These are phyloP conservation scores for Trialeurodes vaporariorum DNA, from an alignment of 1,140 invertebrate species.

Conservation along the genomic window DNA sequence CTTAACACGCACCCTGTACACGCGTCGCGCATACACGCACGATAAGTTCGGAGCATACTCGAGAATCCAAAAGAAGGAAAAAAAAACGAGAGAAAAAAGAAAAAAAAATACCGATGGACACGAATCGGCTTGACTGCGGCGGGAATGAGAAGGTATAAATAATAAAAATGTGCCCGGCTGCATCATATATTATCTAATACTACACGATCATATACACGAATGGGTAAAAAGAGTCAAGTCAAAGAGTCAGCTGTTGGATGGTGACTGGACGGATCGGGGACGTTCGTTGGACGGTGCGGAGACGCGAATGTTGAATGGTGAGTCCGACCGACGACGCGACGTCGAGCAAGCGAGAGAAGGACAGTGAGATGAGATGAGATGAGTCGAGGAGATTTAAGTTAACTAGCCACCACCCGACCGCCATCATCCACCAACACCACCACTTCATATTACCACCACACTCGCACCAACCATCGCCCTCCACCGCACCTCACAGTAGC, in stretches of 20 bases:
- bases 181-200: conserved; percentile 1
- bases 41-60: background rate
- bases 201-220: too few species aligned
- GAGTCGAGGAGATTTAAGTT: background rate
- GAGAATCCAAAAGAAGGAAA: background rate
- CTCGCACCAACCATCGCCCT: too few species aligned
- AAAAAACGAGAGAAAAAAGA: background rate
- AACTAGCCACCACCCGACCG: too few species aligned
- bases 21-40: background rate
- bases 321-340: too few species aligned
- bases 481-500: too few species aligned
- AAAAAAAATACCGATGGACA: background rate
- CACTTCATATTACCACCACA: too few species aligned
- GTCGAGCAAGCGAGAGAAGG: background rate
- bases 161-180: background rate
- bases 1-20: too few species aligned
- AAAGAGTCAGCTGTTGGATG: background rate
- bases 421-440: too few species aligned
- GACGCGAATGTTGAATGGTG: too few species aligned
- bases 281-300: too few species aligned
- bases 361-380: too few species aligned
- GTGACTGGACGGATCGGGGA: too few species aligned
- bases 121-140: background rate
- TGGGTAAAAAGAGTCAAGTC: background rate
- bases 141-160: background rate